Base-by-base conservation (phyloP, 1,140 invertebrate genomes). In the Calliopsis andreniformis region DNA sequence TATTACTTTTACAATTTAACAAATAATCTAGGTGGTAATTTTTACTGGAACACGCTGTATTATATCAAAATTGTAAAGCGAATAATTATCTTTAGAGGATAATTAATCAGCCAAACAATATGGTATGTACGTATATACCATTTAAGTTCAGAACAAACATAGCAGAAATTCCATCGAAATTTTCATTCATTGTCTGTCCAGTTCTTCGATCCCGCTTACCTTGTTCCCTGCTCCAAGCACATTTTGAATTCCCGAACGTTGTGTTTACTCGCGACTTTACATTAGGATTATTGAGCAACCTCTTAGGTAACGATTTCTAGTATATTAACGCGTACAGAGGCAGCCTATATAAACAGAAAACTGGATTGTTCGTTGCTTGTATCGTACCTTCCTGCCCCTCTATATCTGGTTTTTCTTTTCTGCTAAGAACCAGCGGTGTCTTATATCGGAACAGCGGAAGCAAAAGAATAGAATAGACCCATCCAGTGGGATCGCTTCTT, bases 401-500 rank as follows among this genome's bases (percentile, higher is more conserved):
- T 10, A 39, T 25, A n/a, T 23, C 18, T 35, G 16, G 42, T 73
- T 61, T 45, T 23, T 45, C 35, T n/a, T 45, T 18, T 39, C 39
- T 43, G 42, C 25, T 42, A 51, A 12, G 32, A 66, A 47, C 58
- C 3, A 75, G 67, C 63, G 28, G 25, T 23, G 68, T 32, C 70
- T 58, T 47, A 56, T 18, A 55, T 66, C 62, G 45, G 47, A 49
- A 67, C 32, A 56, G 51, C 47, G 66, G 76, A 78, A 79, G 62
- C 42, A 80, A 80, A 85, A 78, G 53, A 72, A 75, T 72, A 56
- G 43, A 64, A 25, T 25, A 56, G 55, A 63, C 49, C 61, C 64
- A 61, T 67, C 80, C 76, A 70, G 76, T 71, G 83, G 77, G 77
- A 85, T 82, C 76, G 53, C 43, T 71, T 39, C 51, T 80, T 80